Percentiles rank a stretch among this genome's conserved stretches.
These are phyloP conservation scores for Pseudonaja textilis DNA, from an alignment of 2,113 vertebrate genomes.

Conservation along the genomic window DNA sequence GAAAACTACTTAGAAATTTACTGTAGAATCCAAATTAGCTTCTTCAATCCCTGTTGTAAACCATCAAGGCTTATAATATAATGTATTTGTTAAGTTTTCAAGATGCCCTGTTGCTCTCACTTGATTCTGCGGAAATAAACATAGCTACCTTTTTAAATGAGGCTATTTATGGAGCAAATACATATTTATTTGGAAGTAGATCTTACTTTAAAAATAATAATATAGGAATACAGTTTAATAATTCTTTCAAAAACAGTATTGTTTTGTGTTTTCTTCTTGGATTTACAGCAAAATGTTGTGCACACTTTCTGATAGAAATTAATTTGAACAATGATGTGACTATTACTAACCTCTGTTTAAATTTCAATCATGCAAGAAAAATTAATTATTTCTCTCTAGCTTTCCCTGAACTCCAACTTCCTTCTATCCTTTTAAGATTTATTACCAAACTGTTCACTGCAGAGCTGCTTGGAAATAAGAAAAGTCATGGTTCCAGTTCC, in stretches of 20 bases:
- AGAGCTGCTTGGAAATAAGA: neutral
- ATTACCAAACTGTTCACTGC: conserved; percentile 2
- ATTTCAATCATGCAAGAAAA: neutral
- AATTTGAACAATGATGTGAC: neutral
- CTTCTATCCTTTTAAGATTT: neutral
- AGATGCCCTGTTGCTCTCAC: neutral
- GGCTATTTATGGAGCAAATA: neutral
- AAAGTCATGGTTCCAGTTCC: neutral
- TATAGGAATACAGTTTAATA: neutral
- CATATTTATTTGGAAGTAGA: neutral
- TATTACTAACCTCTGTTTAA: neutral
- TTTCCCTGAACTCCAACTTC: neutral
- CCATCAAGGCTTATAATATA: neutral
- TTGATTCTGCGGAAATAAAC: neutral
- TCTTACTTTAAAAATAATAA: neutral
- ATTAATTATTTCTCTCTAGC: conserved; percentile 4
- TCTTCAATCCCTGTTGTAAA: neutral
- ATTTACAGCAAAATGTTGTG: neutral
- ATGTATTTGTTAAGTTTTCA: neutral
- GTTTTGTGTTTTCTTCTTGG: neutral
- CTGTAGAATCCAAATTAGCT: neutral
- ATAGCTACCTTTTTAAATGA: neutral
- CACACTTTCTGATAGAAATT: neutral
- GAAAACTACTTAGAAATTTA: neutral
- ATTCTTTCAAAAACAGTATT: neutral